Percentiles rank a stretch among this genome's conserved stretches.
phyloP scores from a whole-genome alignment of 2,113 vertebrate genomes.

The Apteryx mantelli region DNA sequence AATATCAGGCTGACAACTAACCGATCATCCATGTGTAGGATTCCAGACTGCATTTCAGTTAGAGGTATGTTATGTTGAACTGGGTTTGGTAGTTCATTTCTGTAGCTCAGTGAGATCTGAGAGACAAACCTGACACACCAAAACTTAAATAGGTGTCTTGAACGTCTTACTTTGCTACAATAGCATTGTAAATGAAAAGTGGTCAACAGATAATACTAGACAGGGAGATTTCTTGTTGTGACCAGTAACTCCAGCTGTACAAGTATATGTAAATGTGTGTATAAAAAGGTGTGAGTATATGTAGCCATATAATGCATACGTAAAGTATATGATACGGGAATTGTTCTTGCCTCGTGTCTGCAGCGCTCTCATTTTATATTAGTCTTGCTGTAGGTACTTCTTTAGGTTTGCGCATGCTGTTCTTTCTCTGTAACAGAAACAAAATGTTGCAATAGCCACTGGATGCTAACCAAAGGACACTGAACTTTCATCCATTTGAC shows the following conservation, averaged over 20 bases:
- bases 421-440: not conserved
- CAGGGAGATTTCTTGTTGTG: not conserved
- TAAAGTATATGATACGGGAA: not conserved
- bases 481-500: not conserved
- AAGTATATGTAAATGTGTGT: rapidly evolving
- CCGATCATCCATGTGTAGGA: not conserved
- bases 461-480: not conserved
- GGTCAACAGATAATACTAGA: too few relatives aligned
- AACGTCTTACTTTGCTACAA: not conserved
- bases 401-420: not conserved
- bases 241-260: not conserved
- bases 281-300: not conserved
- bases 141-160: rapidly evolving
- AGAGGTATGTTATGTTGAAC: not conserved
- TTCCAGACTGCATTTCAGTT: not conserved
- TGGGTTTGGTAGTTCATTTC: not conserved
- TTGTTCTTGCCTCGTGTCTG: not conserved
- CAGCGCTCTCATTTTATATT: not conserved
- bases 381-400: not conserved
- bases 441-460: not conserved
- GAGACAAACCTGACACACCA: not conserved
- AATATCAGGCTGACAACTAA: not conserved
- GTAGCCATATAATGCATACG: not conserved
- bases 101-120: not conserved
- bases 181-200: not conserved